phyloP scores from a whole-genome alignment of 1,140 invertebrate species.

The Papilio aristodemus region DNA sequence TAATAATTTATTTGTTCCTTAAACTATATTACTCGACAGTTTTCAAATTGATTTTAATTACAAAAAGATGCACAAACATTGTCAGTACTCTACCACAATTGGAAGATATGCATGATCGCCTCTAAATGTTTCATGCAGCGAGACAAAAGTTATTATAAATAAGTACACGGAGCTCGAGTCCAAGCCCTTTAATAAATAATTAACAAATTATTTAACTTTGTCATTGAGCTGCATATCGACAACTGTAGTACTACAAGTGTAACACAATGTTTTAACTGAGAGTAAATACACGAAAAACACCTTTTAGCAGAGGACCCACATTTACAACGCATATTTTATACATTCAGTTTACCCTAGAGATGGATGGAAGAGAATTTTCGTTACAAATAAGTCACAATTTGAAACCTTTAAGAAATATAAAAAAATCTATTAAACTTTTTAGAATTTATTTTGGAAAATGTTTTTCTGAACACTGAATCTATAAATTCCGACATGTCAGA shows the following conservation, averaged over 20 bases:
- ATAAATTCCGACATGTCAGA: no score
- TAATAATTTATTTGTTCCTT: slow-evolving; percentile 29
- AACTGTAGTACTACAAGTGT: slow-evolving; percentile 23
- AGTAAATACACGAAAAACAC: slow-evolving; percentile 6
- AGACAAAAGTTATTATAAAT: slow-evolving; percentile 14
- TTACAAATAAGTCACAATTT: slow-evolving; percentile 7
- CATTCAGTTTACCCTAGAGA: slow-evolving; percentile 16
- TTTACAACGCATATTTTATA: slow-evolving; percentile 2
- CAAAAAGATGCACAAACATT: slow-evolving; percentile 22
- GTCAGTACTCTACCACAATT: slow-evolving; percentile 23
- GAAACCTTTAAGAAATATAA: background rate
- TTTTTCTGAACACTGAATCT: no score
- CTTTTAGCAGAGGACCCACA: background rate
- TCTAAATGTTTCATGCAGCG: background rate
- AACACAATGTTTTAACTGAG: slow-evolving; percentile 16
- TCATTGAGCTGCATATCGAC: background rate
- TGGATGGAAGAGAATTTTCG: slow-evolving; percentile 32
- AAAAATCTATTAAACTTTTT: background rate
- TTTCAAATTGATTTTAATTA: slow-evolving; percentile 11
- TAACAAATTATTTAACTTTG: background rate
- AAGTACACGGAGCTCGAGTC: slow-evolving; percentile 2
- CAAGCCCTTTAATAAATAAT: slow-evolving; percentile 21
- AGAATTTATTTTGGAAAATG: no score
- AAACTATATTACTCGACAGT: slow-evolving; percentile 29
- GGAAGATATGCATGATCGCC: slow-evolving; percentile 14